Percentiles rank a stretch among this genome's conserved stretches.
These are phyloP conservation scores for Triplophysa bombifrons DNA, from an alignment of 2,797 vertebrate genomes.

Conservation along the genomic window DNA sequence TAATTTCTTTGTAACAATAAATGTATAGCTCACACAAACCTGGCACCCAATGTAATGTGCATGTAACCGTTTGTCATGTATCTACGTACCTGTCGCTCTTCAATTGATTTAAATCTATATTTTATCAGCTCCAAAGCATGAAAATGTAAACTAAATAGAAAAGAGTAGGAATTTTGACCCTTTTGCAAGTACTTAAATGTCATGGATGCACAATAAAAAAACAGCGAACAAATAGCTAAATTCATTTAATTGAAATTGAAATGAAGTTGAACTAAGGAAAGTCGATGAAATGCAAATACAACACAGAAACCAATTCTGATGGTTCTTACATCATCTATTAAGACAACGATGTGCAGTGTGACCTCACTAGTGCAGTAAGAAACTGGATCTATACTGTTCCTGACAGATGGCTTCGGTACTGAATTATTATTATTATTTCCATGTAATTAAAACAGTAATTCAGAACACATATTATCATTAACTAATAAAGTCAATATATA, in stretches of 20 bases:
- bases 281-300: neutral
- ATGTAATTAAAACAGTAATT: neutral
- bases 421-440: slow-evolving; percentile 7
- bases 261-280: neutral
- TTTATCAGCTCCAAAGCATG: no score
- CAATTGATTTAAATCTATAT: no score
- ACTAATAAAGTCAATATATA: slow-evolving; percentile 10
- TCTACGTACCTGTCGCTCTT: no score
- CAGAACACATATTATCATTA: neutral
- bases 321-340: neutral
- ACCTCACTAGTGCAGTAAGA: neutral
- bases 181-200: neutral
- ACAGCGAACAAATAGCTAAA: neutral
- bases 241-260: slow-evolving; percentile 42
- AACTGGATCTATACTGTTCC: neutral
- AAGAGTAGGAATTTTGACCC: no score
- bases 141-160: neutral
- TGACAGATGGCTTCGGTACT: neutral
- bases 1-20: slow-evolving; percentile 18
- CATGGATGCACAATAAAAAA: neutral
- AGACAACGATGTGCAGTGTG: neutral
- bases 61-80: no score
- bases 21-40: neutral
- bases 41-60: no score
- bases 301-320: neutral